Percentiles rank a stretch among this genome's conserved stretches.
Conservation (phyloP, 1,140 invertebrate species). For the Temnothorax longispinosus region DNA sequence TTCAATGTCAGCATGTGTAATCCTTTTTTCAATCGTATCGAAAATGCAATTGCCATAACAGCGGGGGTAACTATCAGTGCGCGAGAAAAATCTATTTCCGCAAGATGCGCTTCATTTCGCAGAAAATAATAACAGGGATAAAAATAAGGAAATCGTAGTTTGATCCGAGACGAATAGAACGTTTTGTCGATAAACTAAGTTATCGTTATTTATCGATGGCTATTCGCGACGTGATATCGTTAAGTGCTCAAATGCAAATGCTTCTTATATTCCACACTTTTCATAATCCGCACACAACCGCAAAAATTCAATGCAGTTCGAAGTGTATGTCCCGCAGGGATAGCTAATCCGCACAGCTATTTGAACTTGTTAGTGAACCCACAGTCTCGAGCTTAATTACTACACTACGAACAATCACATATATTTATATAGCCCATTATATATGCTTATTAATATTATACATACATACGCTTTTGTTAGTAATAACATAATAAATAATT, state of each 20-base stretch:
- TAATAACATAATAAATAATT: not conserved
- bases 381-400: not conserved
- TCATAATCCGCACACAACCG: not conserved
- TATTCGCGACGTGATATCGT: not conserved
- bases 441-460: too few relatives aligned
- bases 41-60: conserved; percentile 4
- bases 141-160: conserved; percentile 11
- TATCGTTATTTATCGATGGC: conserved; percentile 40
- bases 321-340: not conserved
- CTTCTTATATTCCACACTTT: not conserved
- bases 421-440: not conserved
- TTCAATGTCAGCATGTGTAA: not conserved
- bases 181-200: conserved; percentile 25
- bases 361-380: not conserved
- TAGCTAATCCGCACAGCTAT: not conserved
- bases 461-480: not conserved
- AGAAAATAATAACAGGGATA: not conserved
- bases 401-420: not conserved
- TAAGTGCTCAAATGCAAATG: conserved; percentile 25
- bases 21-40: not conserved
- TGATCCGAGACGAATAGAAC: not conserved
- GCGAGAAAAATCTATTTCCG: conserved; percentile 26
- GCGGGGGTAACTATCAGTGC: not conserved
- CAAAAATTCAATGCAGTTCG: conserved; percentile 11
- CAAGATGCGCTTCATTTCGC: not conserved